Conservation (phyloP, 1,140 invertebrate genomes). For the Bicyclus anynana region DNA sequence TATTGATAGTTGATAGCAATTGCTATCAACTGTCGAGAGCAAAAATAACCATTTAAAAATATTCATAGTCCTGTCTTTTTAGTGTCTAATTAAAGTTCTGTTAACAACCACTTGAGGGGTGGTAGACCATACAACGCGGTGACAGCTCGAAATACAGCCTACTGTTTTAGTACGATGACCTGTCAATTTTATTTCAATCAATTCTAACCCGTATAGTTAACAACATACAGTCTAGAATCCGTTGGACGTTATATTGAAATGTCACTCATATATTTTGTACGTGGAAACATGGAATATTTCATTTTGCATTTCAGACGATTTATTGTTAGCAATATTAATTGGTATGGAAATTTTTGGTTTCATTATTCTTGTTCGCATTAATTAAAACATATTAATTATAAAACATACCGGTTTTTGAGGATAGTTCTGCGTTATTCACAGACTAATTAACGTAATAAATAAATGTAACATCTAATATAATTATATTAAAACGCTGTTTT, state of each 20-base stretch:
- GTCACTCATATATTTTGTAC: neutral
- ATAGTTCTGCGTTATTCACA: no score
- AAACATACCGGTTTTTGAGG: neutral
- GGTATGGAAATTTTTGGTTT: neutral
- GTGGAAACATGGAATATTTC: neutral
- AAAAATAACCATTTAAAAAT: neutral
- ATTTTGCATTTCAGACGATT: neutral
- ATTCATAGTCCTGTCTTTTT: neutral
- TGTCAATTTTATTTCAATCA: neutral
- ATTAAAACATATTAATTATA: neutral
- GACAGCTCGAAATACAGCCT: constrained; percentile 20
- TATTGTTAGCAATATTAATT: constrained; percentile 1
- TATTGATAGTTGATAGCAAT: no score
- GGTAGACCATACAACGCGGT: constrained; percentile 13
- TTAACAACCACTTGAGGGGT: constrained; percentile 7
- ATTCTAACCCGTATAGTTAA: neutral
- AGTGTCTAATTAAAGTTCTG: constrained; percentile 7
- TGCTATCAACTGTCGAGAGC: neutral
- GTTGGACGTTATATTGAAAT: neutral
- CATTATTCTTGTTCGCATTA: neutral
- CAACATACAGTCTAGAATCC: neutral
- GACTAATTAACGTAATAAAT: no score
- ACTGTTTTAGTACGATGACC: constrained; percentile 16
- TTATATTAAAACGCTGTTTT: no score
- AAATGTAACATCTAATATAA: no score